A percentile compares a stretch with the other conserved stretches of the same genome.
These are phyloP conservation scores for Anas flavirostris DNA, from an alignment of 2,797 vertebrate species.

Conservation along the genomic window DNA sequence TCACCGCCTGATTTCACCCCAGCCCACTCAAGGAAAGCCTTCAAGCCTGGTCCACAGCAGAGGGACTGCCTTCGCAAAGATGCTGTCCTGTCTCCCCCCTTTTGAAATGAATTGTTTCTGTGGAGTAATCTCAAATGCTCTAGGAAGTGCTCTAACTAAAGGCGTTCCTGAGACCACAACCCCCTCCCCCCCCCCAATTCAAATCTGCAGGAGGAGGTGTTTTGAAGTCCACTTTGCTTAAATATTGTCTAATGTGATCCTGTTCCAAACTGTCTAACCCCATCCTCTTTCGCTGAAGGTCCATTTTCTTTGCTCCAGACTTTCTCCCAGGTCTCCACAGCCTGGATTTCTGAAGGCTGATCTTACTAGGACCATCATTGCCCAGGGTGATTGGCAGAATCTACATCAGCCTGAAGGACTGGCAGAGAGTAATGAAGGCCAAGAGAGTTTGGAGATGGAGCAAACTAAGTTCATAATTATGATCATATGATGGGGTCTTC, in stretches of 20 bases:
- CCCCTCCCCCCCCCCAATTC: fast-evolving
- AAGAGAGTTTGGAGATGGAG: neutral
- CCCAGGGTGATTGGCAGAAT: neutral
- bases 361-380: neutral
- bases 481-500: neutral
- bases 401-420: neutral
- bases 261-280: neutral
- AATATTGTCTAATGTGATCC: neutral
- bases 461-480: neutral
- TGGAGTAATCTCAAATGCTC: too few relatives aligned
- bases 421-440: neutral
- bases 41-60: neutral
- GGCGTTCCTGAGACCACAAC: too few relatives aligned
- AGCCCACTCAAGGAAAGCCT: neutral
- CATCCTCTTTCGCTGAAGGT: neutral
- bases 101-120: neutral
- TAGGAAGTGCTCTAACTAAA: neutral
- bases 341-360: neutral
- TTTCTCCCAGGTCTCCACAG: neutral
- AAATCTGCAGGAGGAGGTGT: neutral
- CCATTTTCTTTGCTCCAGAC: neutral
- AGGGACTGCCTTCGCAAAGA: neutral
- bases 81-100: neutral
- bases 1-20: neutral
- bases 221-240: neutral